Percentiles rank a stretch among this genome's conserved stretches.
Conservation (phyloP, 1,140 invertebrate species). For the Drosophila tristis region DNA sequence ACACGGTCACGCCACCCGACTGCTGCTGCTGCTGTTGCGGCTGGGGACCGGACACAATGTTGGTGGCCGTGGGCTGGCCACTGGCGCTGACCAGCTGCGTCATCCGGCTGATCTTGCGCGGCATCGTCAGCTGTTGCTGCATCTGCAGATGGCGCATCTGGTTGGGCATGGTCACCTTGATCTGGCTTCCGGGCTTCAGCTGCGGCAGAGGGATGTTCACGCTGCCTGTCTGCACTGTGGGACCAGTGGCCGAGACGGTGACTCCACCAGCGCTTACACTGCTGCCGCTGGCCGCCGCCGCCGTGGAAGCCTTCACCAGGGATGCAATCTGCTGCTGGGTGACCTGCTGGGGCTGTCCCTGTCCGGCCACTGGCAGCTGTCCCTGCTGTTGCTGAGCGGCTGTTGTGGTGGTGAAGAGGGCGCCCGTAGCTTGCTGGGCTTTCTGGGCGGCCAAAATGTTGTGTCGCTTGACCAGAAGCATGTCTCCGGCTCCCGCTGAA, state of each 20-base stretch:
- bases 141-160: conserved; percentile 89
- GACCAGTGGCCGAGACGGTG: conserved; percentile 82
- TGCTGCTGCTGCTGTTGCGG: conserved; percentile 54
- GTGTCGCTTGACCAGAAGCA: conserved; percentile 89
- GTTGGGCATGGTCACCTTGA: conserved; percentile 86
- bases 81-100: conserved; percentile 85
- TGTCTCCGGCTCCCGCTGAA: conserved; percentile 84
- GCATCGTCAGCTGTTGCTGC: conserved; percentile 88
- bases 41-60: conserved; percentile 50
- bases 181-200: conserved; percentile 78
- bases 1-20: conserved; percentile 80
- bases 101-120: conserved; percentile 87
- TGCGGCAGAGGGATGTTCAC: conserved; percentile 83
- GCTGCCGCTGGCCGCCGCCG: conserved; percentile 73
- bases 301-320: conserved; percentile 84
- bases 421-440: conserved; percentile 84
- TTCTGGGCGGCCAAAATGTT: conserved; percentile 86
- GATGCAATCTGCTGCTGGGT: conserved; percentile 79
- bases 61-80: conserved; percentile 59
- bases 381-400: conserved; percentile 59
- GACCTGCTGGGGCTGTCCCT: conserved; percentile 66
- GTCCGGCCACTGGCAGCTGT: conserved; percentile 50
- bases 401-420: conserved; percentile 73
- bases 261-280: conserved; percentile 68
- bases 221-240: conserved; percentile 84